Base-by-base conservation (phyloP, 2,113 vertebrate species). In the Malurus cyaneus region DNA sequence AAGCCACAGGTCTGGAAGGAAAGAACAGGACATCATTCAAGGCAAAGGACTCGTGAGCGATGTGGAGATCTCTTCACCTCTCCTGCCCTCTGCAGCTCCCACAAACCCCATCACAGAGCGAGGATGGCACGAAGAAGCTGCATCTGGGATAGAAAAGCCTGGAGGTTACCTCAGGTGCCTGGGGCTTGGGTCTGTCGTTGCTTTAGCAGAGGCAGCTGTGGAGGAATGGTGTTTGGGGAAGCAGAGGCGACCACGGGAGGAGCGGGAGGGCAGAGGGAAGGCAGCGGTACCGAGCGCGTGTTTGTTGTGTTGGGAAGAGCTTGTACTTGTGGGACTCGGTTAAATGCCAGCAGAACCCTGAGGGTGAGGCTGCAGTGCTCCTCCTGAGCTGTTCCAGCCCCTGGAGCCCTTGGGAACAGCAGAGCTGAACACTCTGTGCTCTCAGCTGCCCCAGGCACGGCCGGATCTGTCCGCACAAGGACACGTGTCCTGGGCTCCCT, bases 41-140 rank as follows among this genome's bases (percentile, higher is more conserved):
- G 31, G 53, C 29, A 2, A 47, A 70, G 86, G 15, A 70, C 54
- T 66, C 1, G 1, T 13, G 82, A 83, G 72, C 0, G 0, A 21
- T 52, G 56, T 59, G 71, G 66, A 84, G 77, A 44, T 84, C 69
- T 80, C 61, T 89, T 96, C 95, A 94, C 44, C 67, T 88, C 76
- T 59, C 16, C 17, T 74, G 2, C 76, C 34, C 60, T 88, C 56
- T 3, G 7, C 5, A 5, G 20, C 72, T 86, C 60, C 56, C 15
- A 2, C 0, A 2, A 56, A 21, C 23, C 14, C 71, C 46, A 19
- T 49, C 25, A 8, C 32, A 24, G 36, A 88, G 73, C 6, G 6
- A 56, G 29, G 41, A 57, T 47, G 32, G 17, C 72, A 64, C 47
- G 44, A 47, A 86, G n/a, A 23, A 80, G 25, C 31, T 78, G 46